Base-by-base conservation (phyloP, 1,140 invertebrate genomes). In the Arctopsyche grandis region DNA sequence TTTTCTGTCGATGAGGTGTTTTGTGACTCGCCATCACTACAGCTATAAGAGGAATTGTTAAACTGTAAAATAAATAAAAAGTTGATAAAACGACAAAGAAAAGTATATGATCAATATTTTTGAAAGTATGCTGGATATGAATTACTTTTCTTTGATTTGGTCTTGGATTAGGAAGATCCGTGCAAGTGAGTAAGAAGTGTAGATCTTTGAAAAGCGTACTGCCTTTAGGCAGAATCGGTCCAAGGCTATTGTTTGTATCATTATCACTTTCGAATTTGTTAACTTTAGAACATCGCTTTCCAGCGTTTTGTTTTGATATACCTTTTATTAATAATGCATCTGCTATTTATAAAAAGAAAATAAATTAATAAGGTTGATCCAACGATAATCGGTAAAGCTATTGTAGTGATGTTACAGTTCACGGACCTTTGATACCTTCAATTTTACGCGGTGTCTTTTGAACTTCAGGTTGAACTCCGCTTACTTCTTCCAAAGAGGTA, bases 171-270 rank as follows among this genome's bases (percentile, higher is more conserved):
- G 89, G 85, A 0, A 85, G 83, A 9, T 88, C 86, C 5, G 88
- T 89, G 78, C 89, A 91, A 0, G 90, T 91, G 0, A 91, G 81
- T 5, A 91, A 80, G 80, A 92, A 91, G 19, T 88, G 87, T 66
- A 89, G 83, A 0, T 88, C 89, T 0, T 86, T 85, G 77, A 92
- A 91, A 12, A 91, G 79, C 9, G 84, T 87, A 12, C 86, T 88
- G 4, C 87, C 87, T 0, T 78, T 24, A 5, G 60, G 75, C 0
- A 90, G 90, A 44, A 91, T 89, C 0, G 91, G 91, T 0, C 91
- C 91, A 0, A 91, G 81, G 0, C 79, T 80, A 0, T 85, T 84
- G 0, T 89, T 84, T 0, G 87, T 87, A 56, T 88, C 86, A 7
- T 85, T 85, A 24, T 89, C 88, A 66, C 86, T 86, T 75, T 87